Evolutionary conservation across 2,888 invertebrate species (phyloP).

Genomic region (Tachina grossa): DNA sequence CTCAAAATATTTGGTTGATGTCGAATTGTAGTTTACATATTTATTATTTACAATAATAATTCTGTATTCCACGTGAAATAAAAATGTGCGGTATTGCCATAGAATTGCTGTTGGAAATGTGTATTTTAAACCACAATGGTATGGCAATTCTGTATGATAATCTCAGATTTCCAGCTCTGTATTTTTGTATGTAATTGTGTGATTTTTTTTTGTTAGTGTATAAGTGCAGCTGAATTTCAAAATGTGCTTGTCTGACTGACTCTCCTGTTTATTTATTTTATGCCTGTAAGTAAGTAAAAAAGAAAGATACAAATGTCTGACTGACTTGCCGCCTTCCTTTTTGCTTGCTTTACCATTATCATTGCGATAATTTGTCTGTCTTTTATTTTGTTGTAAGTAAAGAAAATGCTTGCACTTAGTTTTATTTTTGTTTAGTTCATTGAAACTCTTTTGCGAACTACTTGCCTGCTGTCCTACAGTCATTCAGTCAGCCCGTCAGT

Average conservation of each 20-base stretch:
- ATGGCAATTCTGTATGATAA: too few relatives aligned
- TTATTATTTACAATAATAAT: too few relatives aligned
- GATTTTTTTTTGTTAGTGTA: background rate
- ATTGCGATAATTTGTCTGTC: conserved; percentile 16
- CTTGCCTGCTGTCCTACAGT: conserved; percentile 21
- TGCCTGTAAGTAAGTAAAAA: background rate
- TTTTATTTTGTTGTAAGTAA: background rate
- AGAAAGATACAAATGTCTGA: conserved; percentile 33
- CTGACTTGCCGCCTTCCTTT: conserved; percentile 30
- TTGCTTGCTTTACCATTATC: conserved; percentile 40
- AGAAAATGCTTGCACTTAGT: too few relatives aligned
- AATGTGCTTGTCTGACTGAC: conserved; percentile 31
- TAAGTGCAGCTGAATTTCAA: conserved; percentile 28
- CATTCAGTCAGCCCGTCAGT: conserved; percentile 8
- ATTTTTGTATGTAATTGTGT: background rate
- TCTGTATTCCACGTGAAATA: too few relatives aligned
- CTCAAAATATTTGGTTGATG: too few relatives aligned
- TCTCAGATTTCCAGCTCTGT: background rate
- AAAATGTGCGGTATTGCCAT: too few relatives aligned
- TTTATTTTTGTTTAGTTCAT: conserved; percentile 18
- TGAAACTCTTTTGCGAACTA: conserved; percentile 31
- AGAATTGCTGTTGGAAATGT: too few relatives aligned
- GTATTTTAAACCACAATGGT: too few relatives aligned
- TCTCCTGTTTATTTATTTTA: conserved; percentile 15
- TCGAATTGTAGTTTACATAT: too few relatives aligned